A percentile compares a stretch with the other conserved stretches of the same genome.
Conservation (phyloP, 2,113 vertebrate genomes). For the Typhlomys cinereus region DNA sequence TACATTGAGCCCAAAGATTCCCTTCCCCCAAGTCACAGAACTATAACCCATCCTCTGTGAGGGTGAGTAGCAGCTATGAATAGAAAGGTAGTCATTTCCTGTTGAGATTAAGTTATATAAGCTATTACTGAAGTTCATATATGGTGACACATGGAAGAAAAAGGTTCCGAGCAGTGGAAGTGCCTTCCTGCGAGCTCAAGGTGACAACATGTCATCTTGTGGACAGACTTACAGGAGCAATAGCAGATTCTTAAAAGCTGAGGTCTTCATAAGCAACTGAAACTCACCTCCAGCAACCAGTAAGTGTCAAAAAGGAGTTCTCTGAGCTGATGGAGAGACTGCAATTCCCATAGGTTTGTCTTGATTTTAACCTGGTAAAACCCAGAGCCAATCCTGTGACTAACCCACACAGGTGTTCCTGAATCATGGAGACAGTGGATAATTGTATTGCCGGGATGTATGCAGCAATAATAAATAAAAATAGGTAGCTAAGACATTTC, state of each 20-base stretch:
- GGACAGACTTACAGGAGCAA: neutral
- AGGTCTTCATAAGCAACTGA: neutral
- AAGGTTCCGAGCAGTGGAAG: neutral
- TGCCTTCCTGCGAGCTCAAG: neutral
- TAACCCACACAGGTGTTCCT: neutral
- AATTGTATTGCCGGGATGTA: neutral
- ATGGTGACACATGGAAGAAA: neutral
- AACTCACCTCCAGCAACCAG: neutral
- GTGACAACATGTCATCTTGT: neutral
- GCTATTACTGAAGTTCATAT: neutral
- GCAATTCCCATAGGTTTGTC: neutral
- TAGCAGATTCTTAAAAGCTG: neutral
- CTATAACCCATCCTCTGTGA: neutral
- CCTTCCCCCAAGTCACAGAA: neutral
- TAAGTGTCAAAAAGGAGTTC: neutral
- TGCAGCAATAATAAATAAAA: neutral
- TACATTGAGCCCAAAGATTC: neutral
- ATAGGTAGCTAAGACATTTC: neutral
- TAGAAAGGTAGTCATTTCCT: neutral
- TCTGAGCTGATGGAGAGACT: neutral
- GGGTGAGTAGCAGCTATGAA: neutral
- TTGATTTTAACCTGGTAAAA: neutral
- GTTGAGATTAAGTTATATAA: neutral
- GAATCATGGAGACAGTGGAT: neutral
- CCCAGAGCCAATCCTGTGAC: neutral